phyloP scores from a whole-genome alignment of 2,797 vertebrate genomes.

The Pelodytes ibericus region DNA sequence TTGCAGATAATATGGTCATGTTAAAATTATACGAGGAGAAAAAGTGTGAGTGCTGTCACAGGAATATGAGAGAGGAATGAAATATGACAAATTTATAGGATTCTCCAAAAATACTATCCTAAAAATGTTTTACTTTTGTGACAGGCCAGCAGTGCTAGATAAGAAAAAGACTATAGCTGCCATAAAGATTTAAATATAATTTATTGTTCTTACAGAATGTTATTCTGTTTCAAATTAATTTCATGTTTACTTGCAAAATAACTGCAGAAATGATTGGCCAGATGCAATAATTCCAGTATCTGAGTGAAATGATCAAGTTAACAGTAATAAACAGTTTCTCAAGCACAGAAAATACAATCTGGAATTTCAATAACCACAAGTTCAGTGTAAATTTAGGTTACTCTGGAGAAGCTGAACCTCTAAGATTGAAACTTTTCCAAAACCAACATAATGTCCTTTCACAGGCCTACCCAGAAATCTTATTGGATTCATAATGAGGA shows the following conservation, averaged over 20 bases:
- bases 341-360: constrained; percentile 30
- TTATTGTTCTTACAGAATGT: neutral
- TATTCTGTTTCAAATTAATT: constrained; percentile 8
- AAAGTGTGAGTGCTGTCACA: neutral
- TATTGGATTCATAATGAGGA: constrained; percentile 15
- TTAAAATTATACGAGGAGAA: neutral
- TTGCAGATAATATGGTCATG: neutral
- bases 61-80: neutral
- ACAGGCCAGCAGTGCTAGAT: neutral
- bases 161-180: neutral
- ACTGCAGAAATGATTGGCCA: constrained; percentile 25
- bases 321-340: constrained; percentile 24
- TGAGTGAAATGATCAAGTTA: constrained; percentile 24
- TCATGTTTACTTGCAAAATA: constrained; percentile 22
- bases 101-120: neutral
- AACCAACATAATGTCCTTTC: constrained; percentile 38
- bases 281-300: neutral
- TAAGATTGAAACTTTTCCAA: constrained; percentile 43
- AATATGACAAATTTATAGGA: neutral
- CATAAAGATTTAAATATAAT: neutral
- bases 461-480: constrained; percentile 27
- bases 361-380: constrained; percentile 38
- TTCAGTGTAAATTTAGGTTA: constrained; percentile 22
- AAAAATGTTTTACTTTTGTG: neutral
- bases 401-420: constrained; percentile 13